These are phyloP conservation scores for Accipiter cooperii DNA, from an alignment of 2,113 vertebrate species.

Conservation along the genomic window DNA sequence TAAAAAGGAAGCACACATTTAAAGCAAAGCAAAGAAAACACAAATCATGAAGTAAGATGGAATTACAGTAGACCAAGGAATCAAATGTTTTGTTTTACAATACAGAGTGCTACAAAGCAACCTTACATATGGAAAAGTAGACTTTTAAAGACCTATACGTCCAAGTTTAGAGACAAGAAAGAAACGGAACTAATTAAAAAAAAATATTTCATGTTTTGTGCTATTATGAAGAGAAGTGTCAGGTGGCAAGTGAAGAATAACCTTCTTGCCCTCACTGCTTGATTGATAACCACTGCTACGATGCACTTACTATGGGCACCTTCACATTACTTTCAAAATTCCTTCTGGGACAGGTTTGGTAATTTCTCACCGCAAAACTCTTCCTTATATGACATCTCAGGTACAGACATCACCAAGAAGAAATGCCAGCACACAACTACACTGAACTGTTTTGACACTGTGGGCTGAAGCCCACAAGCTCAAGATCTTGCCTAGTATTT, in stretches of 20 bases:
- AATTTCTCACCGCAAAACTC: neutral
- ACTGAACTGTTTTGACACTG: neutral
- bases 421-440: neutral
- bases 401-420: neutral
- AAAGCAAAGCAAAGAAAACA: slow-evolving; percentile 56
- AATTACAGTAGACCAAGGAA: neutral
- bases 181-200: neutral
- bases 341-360: neutral
- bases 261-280: neutral
- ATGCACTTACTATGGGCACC: fast-evolving
- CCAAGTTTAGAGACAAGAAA: neutral
- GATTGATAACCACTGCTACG: fast-evolving
- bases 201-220: neutral
- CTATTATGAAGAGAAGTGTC: neutral
- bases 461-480: neutral
- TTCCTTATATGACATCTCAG: neutral
- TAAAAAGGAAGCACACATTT: slow-evolving; percentile 70
- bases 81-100: neutral
- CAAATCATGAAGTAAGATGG: slow-evolving; percentile 33
- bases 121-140: neutral
- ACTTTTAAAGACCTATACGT: neutral
- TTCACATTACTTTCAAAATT: neutral
- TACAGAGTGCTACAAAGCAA: fast-evolving
- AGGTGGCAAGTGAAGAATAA: neutral
- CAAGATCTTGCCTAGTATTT: neutral